Evolutionary conservation across 2,888 invertebrate species (phyloP).

Genomic region (Siphlonurus alternatus): DNA sequence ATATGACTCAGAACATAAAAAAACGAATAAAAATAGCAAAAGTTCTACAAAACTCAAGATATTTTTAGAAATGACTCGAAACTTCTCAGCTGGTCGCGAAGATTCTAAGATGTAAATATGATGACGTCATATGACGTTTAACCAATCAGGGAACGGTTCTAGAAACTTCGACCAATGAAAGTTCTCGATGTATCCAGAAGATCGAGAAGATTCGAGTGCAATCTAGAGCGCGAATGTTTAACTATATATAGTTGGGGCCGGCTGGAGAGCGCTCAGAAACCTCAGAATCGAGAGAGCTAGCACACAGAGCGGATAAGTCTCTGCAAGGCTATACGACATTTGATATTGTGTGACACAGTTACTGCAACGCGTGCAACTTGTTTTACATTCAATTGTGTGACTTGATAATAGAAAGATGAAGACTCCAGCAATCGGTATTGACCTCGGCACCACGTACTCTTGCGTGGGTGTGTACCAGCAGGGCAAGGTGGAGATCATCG

Average conservation of each 20-base stretch:
- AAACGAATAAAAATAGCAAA: not conserved
- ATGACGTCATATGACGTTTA: not conserved
- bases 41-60: not conserved
- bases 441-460: constrained; percentile 74
- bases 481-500: constrained; percentile 67
- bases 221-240: not conserved
- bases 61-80: not conserved
- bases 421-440: constrained; percentile 84
- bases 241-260: not conserved
- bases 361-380: not conserved
- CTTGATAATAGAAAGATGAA: constrained; percentile 32
- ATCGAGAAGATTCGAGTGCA: not conserved
- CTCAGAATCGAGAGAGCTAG: not conserved
- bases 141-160: not conserved
- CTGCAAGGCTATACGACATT: not conserved
- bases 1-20: not conserved
- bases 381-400: not conserved
- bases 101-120: not conserved
- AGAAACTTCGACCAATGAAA: not conserved
- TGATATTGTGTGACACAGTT: not conserved
- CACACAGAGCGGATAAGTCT: not conserved
- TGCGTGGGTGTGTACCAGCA: constrained; percentile 69
- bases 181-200: not conserved
- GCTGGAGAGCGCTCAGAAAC: not conserved
- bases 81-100: not conserved